Conservation (phyloP, 2,113 vertebrate species). For the Rhea pennata region DNA sequence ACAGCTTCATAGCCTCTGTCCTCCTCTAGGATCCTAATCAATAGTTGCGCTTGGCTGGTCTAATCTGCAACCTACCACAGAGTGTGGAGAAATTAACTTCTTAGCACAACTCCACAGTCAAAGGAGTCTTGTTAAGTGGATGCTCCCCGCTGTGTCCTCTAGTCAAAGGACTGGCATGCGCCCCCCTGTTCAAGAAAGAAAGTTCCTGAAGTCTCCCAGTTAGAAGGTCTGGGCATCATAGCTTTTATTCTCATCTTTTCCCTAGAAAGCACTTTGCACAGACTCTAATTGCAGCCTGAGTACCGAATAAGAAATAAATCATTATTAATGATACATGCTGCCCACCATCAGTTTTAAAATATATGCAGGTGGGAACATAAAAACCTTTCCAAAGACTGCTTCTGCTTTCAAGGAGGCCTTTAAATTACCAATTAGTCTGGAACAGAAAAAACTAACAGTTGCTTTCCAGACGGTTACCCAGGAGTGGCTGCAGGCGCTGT, state of each 20-base stretch:
- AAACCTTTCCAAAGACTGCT: background rate
- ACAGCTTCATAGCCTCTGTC: background rate
- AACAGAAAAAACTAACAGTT: background rate
- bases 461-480: background rate
- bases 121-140: background rate
- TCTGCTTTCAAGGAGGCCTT: background rate
- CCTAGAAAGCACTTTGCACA: background rate
- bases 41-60: background rate
- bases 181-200: background rate
- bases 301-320: background rate
- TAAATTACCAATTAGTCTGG: background rate
- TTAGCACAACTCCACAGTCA: background rate
- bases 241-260: background rate
- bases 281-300: background rate
- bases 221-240: background rate
- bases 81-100: background rate
- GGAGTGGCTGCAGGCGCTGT: background rate
- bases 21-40: background rate
- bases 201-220: background rate
- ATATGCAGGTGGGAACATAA: background rate
- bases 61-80: background rate
- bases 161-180: background rate
- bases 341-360: slow-evolving; percentile 7
- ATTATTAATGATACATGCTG: background rate
- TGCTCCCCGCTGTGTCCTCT: background rate